Conservation (phyloP, 2,113 vertebrate genomes). For the Tupaia chinensis region DNA sequence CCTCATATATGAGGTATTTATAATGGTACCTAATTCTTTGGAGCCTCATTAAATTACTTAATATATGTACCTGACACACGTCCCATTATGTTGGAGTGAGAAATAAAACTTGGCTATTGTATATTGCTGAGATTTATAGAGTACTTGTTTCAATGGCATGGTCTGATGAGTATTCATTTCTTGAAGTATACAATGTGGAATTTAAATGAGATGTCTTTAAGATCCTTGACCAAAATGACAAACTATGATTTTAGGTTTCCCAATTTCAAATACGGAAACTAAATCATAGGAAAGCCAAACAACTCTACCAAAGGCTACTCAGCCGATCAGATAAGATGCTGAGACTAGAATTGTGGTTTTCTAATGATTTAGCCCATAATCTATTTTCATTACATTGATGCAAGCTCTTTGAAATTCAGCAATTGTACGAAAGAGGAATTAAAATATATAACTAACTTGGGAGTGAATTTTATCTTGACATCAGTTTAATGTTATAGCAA, state of each 20-base stretch:
- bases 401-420: not conserved
- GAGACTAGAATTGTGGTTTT: not conserved
- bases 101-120: not conserved
- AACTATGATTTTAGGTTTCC: not conserved
- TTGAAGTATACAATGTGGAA: not conserved
- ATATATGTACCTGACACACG: not conserved
- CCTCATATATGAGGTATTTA: not conserved
- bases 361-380: not conserved
- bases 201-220: slow-evolving; percentile 5
- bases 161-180: not conserved
- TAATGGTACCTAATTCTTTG: not conserved
- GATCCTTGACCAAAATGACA: not conserved
- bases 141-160: not conserved
- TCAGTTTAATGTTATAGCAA: not conserved
- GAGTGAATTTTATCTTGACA: slow-evolving; percentile 15
- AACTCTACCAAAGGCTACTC: not conserved
- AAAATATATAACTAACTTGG: not conserved
- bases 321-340: not conserved
- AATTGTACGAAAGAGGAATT: slow-evolving; percentile 13
- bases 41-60: not conserved
- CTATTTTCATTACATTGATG: not conserved
- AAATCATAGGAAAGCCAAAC: not conserved
- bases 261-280: slow-evolving; percentile 28
- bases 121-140: not conserved
- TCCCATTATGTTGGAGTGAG: not conserved